A percentile compares a stretch with the other conserved stretches of the same genome.
phyloP scores from a whole-genome alignment of 1,140 invertebrate species.

The Apocrypta bakeri region DNA sequence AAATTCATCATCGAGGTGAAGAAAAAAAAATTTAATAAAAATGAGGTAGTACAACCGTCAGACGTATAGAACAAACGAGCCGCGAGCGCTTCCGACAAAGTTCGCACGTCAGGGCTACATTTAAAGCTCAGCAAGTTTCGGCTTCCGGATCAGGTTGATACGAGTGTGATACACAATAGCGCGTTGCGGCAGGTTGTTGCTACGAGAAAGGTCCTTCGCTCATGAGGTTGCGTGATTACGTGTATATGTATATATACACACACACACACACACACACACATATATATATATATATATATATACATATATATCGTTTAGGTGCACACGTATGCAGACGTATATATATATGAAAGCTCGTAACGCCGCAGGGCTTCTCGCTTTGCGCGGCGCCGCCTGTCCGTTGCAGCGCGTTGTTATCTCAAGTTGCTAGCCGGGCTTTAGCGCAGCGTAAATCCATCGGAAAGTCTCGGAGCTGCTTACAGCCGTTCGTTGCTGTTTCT shows the following conservation, averaged over 20 bases:
- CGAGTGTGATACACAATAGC: background rate
- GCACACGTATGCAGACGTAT: too few relatives aligned
- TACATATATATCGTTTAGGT: background rate
- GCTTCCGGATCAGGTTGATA: constrained; percentile 16
- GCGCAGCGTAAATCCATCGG: constrained; percentile 30
- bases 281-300: background rate
- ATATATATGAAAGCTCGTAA: background rate
- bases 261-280: too few relatives aligned
- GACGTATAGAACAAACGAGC: background rate
- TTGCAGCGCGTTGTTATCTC: background rate
- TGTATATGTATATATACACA: too few relatives aligned
- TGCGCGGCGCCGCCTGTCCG: background rate
- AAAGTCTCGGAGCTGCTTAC: constrained; percentile 9
- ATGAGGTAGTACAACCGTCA: too few relatives aligned
- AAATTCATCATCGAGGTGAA: too few relatives aligned
- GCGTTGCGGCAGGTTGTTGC: background rate
- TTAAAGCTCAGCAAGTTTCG: constrained; percentile 2
- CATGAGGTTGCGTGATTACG: background rate
- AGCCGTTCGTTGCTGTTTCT: background rate
- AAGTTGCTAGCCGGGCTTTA: background rate
- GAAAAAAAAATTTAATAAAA: too few relatives aligned
- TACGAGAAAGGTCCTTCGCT: background rate
- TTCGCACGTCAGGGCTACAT: background rate
- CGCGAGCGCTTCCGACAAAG: background rate
- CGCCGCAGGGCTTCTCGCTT: background rate